These are phyloP conservation scores for Pelusios castaneus DNA, from an alignment of 2,113 vertebrate genomes.

Conservation along the genomic window DNA sequence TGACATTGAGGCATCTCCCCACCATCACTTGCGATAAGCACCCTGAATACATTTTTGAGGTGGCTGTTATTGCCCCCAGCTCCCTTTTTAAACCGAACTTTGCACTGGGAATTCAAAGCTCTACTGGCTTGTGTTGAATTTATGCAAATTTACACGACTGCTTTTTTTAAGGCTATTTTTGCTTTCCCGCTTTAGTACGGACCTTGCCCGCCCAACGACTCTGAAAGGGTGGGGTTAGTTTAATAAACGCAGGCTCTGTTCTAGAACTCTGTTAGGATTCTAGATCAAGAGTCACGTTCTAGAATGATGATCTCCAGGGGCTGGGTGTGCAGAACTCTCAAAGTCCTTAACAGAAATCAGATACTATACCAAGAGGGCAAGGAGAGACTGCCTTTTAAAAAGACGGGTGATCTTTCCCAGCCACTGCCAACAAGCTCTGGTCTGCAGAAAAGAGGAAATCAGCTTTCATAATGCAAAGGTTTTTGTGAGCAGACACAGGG, in stretches of 20 bases:
- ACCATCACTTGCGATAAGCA: fast-evolving
- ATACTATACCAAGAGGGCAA: neutral
- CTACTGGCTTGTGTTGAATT: neutral
- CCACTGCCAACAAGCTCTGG: neutral
- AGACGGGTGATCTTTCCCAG: neutral
- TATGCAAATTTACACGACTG: neutral
- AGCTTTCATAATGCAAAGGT: fast-evolving
- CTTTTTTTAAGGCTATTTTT: neutral
- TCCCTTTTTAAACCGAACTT: neutral
- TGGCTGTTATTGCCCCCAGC: neutral
- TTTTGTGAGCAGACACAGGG: neutral
- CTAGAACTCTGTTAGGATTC: neutral
- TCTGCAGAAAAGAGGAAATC: neutral
- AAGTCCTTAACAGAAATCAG: neutral
- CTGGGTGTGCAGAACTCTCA: neutral
- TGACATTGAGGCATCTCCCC: neutral
- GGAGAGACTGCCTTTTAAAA: neutral
- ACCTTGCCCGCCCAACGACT: neutral
- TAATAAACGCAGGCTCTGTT: neutral
- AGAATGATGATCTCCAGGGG: neutral
- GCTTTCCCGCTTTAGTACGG: neutral
- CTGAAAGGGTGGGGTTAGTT: neutral
- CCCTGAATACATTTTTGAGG: fast-evolving
- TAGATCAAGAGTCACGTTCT: neutral
- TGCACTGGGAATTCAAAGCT: slow-evolving; percentile 28